A percentile compares a stretch with the other conserved stretches of the same genome.
phyloP scores from a whole-genome alignment of 2,113 vertebrate species.

The Alosa alosa region DNA sequence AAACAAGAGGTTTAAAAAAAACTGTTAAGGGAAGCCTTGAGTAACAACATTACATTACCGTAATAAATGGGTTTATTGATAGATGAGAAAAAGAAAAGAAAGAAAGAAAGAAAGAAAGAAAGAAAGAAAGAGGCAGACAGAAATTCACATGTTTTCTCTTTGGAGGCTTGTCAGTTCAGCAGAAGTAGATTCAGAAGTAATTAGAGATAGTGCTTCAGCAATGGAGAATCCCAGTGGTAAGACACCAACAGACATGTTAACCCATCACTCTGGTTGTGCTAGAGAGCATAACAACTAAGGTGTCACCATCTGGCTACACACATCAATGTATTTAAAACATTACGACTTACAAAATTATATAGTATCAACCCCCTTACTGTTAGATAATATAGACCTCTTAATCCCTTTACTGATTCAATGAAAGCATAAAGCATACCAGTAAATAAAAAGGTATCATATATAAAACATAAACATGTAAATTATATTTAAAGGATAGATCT shows the following conservation, averaged over 20 bases:
- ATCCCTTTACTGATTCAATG: neutral
- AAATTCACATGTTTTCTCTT: neutral
- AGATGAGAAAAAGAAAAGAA: neutral
- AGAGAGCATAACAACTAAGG: too few species aligned
- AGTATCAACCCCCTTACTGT: neutral
- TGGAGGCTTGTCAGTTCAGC: too few species aligned
- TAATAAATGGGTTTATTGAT: neutral
- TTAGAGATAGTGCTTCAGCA: too few species aligned
- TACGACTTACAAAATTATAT: neutral
- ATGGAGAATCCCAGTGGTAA: neutral
- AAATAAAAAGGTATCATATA: neutral
- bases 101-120: neutral
- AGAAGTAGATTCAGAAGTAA: too few species aligned
- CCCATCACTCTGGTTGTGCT: too few species aligned
- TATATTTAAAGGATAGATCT: neutral
- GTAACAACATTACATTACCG: neutral
- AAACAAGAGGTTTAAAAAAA: neutral
- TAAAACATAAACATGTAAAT: neutral
- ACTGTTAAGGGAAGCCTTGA: neutral
- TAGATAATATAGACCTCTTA: neutral
- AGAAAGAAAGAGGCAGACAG: neutral
- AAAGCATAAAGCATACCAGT: neutral
- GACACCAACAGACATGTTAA: neutral
- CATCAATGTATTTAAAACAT: neutral
- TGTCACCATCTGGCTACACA: neutral